Evolutionary conservation across 1,140 invertebrate genomes (phyloP).

Genomic region (Drosophila micromelanica): DNA sequence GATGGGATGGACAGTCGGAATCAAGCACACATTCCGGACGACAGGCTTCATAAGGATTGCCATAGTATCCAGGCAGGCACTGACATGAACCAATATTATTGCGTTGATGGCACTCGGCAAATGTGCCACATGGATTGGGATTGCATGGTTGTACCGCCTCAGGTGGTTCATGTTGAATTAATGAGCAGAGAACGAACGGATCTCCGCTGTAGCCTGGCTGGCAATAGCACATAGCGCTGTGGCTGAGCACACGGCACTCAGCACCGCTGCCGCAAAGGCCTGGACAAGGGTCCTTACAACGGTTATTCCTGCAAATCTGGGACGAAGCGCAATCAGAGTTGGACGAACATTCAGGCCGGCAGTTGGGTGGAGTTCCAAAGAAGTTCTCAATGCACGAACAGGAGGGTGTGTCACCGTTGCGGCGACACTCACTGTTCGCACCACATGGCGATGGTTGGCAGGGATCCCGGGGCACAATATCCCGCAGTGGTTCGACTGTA

Average conservation of each 20-base stretch:
- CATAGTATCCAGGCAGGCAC: conserved; percentile 86
- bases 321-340: conserved; percentile 88
- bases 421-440: conserved; percentile 89
- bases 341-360: conserved; percentile 88
- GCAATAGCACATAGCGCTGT: conserved; percentile 90
- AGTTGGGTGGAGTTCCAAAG: conserved; percentile 88
- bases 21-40: conserved; percentile 87
- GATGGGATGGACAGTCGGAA: conserved; percentile 86
- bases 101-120: conserved; percentile 85
- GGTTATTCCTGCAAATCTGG: conserved; percentile 87
- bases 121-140: conserved; percentile 87
- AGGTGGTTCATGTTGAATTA: conserved; percentile 84
- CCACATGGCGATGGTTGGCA: conserved; percentile 92
- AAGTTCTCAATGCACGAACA: conserved; percentile 88
- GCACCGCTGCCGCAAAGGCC: conserved; percentile 90
- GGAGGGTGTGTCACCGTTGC: conserved; percentile 86
- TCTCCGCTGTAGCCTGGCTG: conserved; percentile 88
- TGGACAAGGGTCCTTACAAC: conserved; percentile 90
- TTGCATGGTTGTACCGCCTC: conserved; percentile 85
- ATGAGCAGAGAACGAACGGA: conserved; percentile 87
- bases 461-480: conserved; percentile 85
- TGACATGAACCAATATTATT: conserved; percentile 84
- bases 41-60: conserved; percentile 86
- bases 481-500: conserved; percentile 72
- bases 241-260: conserved; percentile 90